Evolutionary conservation across 2,888 invertebrate genomes (phyloP).

Genomic region (Pachycephus smyrnensis): DNA sequence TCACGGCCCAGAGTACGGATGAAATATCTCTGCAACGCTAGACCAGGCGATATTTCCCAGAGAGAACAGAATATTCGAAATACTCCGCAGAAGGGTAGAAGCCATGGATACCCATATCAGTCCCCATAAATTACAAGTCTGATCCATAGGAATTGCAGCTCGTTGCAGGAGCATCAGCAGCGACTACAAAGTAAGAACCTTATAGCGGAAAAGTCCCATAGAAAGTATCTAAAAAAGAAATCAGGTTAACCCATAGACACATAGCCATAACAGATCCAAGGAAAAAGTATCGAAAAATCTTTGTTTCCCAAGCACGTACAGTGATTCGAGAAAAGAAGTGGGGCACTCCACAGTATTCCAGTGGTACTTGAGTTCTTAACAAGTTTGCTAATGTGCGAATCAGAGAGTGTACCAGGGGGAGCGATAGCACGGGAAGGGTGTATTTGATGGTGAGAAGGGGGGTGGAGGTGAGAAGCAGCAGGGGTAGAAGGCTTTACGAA

Average conservation of each 20-base stretch:
- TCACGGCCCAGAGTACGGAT: no score
- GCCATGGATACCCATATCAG: conserved; percentile 15
- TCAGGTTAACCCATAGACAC: background rate
- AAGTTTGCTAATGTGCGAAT: conserved; percentile 6
- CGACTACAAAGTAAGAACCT: background rate
- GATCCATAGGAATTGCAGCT: background rate
- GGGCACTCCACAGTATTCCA: background rate
- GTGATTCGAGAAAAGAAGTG: background rate
- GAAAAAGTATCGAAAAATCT: background rate
- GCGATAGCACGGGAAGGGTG: conserved; percentile 5
- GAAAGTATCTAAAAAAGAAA: background rate
- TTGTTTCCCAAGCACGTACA: background rate
- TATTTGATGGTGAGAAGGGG: conserved; percentile 3
- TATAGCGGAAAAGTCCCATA: background rate
- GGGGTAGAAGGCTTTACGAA: conserved; percentile 28
- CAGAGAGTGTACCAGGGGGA: conserved; percentile 2
- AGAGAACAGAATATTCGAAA: conserved; percentile 27
- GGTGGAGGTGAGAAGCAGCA: background rate
- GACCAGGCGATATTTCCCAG: conserved; percentile 3
- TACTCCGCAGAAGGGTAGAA: background rate
- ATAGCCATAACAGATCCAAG: background rate
- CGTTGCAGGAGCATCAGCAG: background rate
- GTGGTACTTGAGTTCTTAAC: background rate
- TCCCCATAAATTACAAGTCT: background rate
- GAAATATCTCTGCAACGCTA: conserved; percentile 22